A percentile compares a stretch with the other conserved stretches of the same genome.
phyloP scores from a whole-genome alignment of 2,113 vertebrate species.

The Nestor notabilis region DNA sequence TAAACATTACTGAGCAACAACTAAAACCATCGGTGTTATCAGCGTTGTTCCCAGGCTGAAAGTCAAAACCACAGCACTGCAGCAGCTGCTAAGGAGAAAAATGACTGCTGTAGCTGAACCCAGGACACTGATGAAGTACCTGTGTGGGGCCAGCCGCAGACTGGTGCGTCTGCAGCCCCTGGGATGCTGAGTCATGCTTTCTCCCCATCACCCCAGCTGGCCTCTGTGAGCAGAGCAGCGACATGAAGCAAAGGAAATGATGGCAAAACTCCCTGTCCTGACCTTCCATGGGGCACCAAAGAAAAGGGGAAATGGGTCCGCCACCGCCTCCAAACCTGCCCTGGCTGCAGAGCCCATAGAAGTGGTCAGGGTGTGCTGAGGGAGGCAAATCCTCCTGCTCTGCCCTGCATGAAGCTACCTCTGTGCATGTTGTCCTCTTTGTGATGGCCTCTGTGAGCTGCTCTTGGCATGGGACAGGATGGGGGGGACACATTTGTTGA shows the following conservation, averaged over 20 bases:
- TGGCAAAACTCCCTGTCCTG: not conserved
- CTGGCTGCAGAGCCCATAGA: rapidly evolving
- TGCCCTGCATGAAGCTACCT: not conserved
- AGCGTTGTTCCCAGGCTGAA: too few species aligned
- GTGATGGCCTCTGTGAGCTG: rapidly evolving
- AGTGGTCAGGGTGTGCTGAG: not conserved
- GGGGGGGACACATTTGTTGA: rapidly evolving
- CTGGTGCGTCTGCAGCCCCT: not conserved
- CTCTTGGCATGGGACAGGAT: rapidly evolving
- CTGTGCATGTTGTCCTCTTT: not conserved
- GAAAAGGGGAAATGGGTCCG: not conserved
- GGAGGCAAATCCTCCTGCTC: rapidly evolving
- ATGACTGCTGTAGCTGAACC: too few species aligned
- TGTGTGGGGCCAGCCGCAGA: not conserved
- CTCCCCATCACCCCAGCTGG: rapidly evolving
- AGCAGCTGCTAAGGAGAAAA: too few species aligned
- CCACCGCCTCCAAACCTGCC: not conserved
- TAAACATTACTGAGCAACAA: too few species aligned
- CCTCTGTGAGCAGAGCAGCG: not conserved
- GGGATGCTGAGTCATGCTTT: not conserved
- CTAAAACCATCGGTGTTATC: too few species aligned
- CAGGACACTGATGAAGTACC: not conserved
- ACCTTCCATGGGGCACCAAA: not conserved
- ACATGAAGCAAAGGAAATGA: not conserved
- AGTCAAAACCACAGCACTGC: too few species aligned